Percentiles rank a stretch among this genome's conserved stretches.
Conservation (phyloP, 2,888 invertebrate species). For the Metellina segmentata region DNA sequence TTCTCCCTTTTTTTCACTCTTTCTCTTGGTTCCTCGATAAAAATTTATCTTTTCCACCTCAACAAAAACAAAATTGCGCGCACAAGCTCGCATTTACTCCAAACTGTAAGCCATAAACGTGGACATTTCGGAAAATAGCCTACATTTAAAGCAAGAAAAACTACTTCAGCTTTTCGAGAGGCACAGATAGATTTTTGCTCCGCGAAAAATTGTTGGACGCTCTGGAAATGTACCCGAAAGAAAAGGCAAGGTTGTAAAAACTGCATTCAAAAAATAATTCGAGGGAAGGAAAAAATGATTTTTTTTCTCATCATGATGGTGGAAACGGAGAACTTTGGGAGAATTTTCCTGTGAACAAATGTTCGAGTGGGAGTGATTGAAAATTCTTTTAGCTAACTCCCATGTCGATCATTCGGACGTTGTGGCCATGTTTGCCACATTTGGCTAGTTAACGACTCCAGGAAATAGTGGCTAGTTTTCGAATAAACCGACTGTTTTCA, state of each 20-base stretch:
- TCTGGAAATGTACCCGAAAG: background rate
- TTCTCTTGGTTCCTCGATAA: conserved; percentile 4
- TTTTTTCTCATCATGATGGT: conserved; percentile 30
- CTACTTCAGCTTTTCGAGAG: conserved; percentile 3
- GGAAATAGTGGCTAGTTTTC: background rate
- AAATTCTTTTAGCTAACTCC: conserved; percentile 50
- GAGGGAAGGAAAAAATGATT: background rate
- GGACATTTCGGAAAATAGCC: conserved; percentile 59
- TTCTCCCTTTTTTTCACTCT: background rate
- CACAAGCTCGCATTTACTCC: conserved; percentile 35
- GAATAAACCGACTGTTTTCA: no score
- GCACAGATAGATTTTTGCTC: conserved; percentile 21
- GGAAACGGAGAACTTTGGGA: conserved; percentile 31
- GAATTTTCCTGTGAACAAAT: conserved; percentile 47
- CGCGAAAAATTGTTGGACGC: conserved; percentile 1
- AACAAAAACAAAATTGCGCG: conserved; percentile 15
- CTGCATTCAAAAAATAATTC: background rate
- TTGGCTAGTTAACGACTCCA: background rate
- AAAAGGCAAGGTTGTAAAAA: conserved; percentile 1
- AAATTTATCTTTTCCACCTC: conserved; percentile 19
- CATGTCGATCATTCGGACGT: conserved; percentile 47
- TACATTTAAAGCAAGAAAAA: conserved; percentile 43
- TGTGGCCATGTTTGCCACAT: background rate
- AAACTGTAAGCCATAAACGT: conserved; percentile 48
- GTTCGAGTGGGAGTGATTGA: conserved; percentile 58